phyloP scores from a whole-genome alignment of 2,797 vertebrate species.

The Hydrolagus colliei region DNA sequence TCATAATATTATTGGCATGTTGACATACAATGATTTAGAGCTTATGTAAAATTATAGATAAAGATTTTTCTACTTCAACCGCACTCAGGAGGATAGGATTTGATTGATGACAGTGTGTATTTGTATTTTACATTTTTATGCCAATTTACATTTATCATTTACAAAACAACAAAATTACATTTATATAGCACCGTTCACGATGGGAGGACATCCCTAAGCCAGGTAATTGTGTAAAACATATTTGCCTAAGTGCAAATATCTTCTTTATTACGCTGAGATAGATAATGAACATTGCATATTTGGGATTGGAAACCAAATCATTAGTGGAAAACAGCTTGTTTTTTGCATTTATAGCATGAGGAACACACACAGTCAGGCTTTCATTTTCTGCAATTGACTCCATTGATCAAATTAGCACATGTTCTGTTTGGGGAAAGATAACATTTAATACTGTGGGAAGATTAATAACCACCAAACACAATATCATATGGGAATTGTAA shows the following conservation, averaged over 20 bases:
- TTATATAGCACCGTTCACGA: too few species aligned
- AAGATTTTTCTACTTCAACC: too few species aligned
- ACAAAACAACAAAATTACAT: too few species aligned
- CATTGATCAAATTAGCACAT: conserved; percentile 3
- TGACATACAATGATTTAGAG: too few species aligned
- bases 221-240: background rate
- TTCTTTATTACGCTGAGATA: background rate
- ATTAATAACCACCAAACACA: background rate
- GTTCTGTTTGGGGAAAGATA: background rate
- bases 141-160: too few species aligned
- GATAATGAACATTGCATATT: background rate
- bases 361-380: background rate
- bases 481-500: background rate
- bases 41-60: too few species aligned
- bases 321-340: background rate
- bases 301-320: background rate
- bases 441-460: background rate
- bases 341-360: background rate
- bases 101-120: too few species aligned
- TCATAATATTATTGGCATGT: too few species aligned
- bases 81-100: too few species aligned
- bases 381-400: background rate
- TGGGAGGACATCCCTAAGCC: too few species aligned
- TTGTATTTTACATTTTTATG: too few species aligned
- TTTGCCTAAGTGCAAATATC: background rate